Evolutionary conservation across 1,140 invertebrate species (phyloP).

Genomic region (Propsilocerus akamusi): DNA sequence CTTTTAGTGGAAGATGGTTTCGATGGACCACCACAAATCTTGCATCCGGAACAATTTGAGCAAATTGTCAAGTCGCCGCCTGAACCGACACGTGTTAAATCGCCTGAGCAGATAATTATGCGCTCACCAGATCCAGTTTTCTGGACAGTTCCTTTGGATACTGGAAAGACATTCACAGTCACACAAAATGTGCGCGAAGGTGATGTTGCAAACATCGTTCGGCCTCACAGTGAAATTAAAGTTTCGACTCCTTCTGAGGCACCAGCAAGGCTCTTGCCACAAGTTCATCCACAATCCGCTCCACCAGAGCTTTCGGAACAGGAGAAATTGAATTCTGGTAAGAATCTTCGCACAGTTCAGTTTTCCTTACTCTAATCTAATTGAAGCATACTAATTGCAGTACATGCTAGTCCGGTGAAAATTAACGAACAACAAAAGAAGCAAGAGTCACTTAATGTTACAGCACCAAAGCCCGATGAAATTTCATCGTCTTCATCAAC

Average conservation of each 20-base stretch:
- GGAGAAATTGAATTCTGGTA: no score
- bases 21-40: constrained; percentile 19
- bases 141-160: constrained; percentile 85
- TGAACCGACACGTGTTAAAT: constrained; percentile 79
- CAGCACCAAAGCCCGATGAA: no score
- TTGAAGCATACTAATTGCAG: no score
- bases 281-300: constrained; percentile 38
- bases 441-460: no score
- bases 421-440: no score
- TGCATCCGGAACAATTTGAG: constrained; percentile 29
- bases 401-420: no score
- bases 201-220: constrained; percentile 32
- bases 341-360: no score
- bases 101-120: constrained; percentile 80
- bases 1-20: constrained; percentile 18
- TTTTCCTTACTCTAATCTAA: no score
- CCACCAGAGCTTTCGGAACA: constrained; percentile 38
- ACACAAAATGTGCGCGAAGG: constrained; percentile 79
- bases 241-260: constrained; percentile 41
- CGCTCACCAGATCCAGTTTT: constrained; percentile 79
- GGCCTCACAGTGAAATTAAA: constrained; percentile 50
- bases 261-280: constrained; percentile 22
- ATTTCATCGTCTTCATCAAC: no score
- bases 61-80: constrained; percentile 74
- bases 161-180: constrained; percentile 79